Base-by-base conservation (phyloP, 2,888 invertebrate genomes). In the Rhagonycha fulva region DNA sequence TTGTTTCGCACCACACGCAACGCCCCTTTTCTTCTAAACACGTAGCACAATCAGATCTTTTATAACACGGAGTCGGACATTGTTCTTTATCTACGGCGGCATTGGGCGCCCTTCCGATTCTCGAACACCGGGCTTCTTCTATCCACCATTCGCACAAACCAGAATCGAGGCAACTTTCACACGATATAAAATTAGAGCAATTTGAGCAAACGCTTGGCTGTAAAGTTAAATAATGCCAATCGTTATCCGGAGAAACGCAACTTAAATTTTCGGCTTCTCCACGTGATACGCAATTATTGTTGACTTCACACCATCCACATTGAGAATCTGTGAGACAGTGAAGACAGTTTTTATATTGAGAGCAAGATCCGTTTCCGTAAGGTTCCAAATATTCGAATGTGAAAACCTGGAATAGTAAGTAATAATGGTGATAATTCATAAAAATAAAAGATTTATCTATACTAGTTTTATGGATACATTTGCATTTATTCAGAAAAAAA, bases 1-100 rank as follows among this genome's bases (percentile, higher is more conserved):
- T 95, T 24, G 96, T 95, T 85, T 97, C 96, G 87, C 98, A 98
- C 98, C 98, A 98, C 0, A 97, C 97, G 87, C 98, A 98, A 76
- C 96, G 92, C 24, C 96, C 96, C 68, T 85, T 92, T 83, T 95
- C 94, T 82, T 95, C 95, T 70, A 98, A 89, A 85, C 98, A 98
- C 72, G 93, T 91, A 14, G 93, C 92, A 86, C 96, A 96, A 84
- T 93, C 93, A 62, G 89, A 91, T 68, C 96, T 92, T 86, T 91
- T 87, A 81, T 96, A 93, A 85, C 98, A 98, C 0, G 96, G 94
- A 26, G 92, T 89, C 0, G 97, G 96, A 85, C 98, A 98, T 68
- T 92, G 90, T 12, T 89, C 89, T 0, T 90, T 83, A 14, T 90
- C 87, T 0, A 95, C 90, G 23, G 95, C 94, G 9, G 94, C 94